Evolutionary conservation across 2,888 invertebrate genomes (phyloP), one percentile per base, ranked within the genome.

Genomic region (Rhamphomyia laevipes): DNA sequence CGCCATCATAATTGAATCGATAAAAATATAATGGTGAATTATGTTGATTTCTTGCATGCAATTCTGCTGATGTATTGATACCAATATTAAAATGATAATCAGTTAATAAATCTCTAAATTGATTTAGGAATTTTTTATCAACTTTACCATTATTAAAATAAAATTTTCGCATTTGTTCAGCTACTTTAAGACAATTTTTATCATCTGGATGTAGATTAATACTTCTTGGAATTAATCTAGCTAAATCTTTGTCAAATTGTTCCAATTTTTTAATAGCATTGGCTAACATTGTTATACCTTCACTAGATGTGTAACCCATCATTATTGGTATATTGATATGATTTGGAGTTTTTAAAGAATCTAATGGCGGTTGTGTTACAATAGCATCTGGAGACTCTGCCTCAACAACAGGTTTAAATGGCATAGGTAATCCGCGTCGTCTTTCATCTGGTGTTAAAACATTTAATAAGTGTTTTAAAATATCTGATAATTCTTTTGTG

Each of bases 1-100:
- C 65, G 3, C 79, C 78, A 40, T 74, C 73, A 51, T 77, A 79
- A 1, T 75, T 67, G 58, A 80, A 80, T 48, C 74, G 73, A 55
- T 78, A 81, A 10, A 77, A 73, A 56, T 74, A 81, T 1, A 77
- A 70, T 0, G 76, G 72, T 2, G 73, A 59, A 1, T 58, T 53
- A 0, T 53, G 56, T 27, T 66, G 66, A 17, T 58, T 52, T 7
- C 55, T 51, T 0, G 51, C 57, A 37, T 67, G 65, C 31, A 63
- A 54, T 48, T 68, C 61, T 1, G 61, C 60, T 1, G 63, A 61
- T 5, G 54, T 48, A 18, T 63, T 61, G 21, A 62, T 44, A 23
- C 65, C 65, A 7, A 66, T 58, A 4, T 50, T 53, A 38, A 69
- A 68, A 50, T 67, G 63, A 47, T 61, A 68, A 54, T 80, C 80